These are phyloP conservation scores for Paradoxurus hermaphroditus DNA, from an alignment of 2,113 vertebrate species.

Conservation along the genomic window DNA sequence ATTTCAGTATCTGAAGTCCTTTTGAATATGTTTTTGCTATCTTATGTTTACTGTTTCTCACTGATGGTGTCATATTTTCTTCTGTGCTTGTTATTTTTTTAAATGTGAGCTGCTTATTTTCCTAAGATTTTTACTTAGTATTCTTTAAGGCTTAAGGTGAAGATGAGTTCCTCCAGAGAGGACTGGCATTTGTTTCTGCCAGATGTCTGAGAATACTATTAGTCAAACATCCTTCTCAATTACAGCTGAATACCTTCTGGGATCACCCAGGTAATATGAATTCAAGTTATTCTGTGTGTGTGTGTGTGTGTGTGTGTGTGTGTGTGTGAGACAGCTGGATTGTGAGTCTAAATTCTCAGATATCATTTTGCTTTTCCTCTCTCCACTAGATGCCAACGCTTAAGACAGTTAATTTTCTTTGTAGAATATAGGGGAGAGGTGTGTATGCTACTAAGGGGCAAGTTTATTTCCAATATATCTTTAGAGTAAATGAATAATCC, in stretches of 20 bases:
- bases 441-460: not conserved
- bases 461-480: conserved; percentile 4
- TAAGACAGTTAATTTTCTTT: conserved; percentile 14
- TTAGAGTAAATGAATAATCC: not conserved
- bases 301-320: too few relatives aligned
- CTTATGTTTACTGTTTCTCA: not conserved
- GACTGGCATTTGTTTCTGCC: not conserved
- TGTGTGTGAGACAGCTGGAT: not conserved
- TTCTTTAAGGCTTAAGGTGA: not conserved
- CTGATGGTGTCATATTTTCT: not conserved
- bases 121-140: not conserved
- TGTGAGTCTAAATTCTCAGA: not conserved
- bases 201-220: not conserved
- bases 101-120: conserved; percentile 24
- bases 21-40: conserved; percentile 16
- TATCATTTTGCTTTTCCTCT: not conserved
- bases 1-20: conserved; percentile 6
- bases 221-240: not conserved
- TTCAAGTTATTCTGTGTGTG: not conserved
- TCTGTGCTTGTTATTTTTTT: not conserved
- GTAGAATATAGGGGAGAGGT: not conserved
- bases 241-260: not conserved
- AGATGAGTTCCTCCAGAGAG: not conserved
- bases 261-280: not conserved
- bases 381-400: not conserved